A percentile compares a stretch with the other conserved stretches of the same genome.
Evolutionary conservation across 2,888 invertebrate genomes (phyloP).

Genomic region (Sepiola atlantica): DNA sequence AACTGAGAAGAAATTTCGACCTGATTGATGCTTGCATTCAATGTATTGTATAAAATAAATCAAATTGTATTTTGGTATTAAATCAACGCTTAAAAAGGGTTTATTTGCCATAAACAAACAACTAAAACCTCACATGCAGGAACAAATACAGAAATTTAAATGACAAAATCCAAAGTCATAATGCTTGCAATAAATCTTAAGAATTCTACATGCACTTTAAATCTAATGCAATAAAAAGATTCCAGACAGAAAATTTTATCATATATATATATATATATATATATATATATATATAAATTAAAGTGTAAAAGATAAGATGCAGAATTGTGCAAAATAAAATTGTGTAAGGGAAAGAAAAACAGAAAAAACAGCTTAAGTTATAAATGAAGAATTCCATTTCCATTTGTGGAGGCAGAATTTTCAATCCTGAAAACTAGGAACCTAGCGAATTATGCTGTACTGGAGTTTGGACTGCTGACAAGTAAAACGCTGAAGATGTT

Average conservation of each 20-base stretch:
- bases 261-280: neutral
- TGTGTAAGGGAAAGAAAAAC: neutral
- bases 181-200: neutral
- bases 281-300: neutral
- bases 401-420: conserved; percentile 32
- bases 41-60: too few species aligned
- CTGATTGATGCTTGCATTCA: too few species aligned
- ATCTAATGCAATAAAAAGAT: neutral
- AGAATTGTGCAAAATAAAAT: neutral
- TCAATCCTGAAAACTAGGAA: neutral
- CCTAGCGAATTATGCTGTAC: neutral
- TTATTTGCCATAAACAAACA: too few species aligned
- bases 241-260: neutral
- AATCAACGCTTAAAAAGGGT: too few species aligned
- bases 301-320: neutral
- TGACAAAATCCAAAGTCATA: neutral
- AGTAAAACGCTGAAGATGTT: neutral
- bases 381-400: conserved; percentile 20
- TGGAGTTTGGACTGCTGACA: conserved; percentile 23
- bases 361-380: neutral
- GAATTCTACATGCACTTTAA: neutral
- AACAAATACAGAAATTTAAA: neutral
- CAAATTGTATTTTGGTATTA: too few species aligned
- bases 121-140: too few species aligned
- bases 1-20: too few species aligned